Conservation (phyloP, 2,888 invertebrate genomes). For the Nezara viridula region DNA sequence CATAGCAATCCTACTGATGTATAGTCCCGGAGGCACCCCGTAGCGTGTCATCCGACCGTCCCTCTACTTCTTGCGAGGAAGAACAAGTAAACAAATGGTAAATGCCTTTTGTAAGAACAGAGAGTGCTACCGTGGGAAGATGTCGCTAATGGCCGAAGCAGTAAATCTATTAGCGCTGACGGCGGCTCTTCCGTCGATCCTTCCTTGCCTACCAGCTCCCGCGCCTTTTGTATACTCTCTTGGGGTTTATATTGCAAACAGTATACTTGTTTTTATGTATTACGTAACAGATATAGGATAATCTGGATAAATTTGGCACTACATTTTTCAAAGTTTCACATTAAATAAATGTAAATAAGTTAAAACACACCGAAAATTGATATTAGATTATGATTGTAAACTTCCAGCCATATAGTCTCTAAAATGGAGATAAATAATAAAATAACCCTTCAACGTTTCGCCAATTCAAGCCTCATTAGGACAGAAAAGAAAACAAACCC, state of each 20-base stretch:
- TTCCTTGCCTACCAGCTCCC: background rate
- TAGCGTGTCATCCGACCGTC: background rate
- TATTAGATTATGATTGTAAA: no score
- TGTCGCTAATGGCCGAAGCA: background rate
- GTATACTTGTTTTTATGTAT: background rate
- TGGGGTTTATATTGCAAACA: background rate
- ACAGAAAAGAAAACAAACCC: no score
- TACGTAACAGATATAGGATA: no score
- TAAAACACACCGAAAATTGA: no score
- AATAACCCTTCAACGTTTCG: no score
- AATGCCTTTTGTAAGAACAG: background rate
- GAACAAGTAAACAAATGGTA: slow-evolving; percentile 38
- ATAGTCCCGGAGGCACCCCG: background rate
- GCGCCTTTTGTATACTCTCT: background rate
- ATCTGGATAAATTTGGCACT: no score
- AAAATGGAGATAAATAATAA: no score
- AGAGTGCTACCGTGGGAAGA: background rate
- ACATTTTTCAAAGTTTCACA: no score
- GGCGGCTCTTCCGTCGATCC: background rate
- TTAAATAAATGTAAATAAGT: no score
- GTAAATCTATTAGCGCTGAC: background rate
- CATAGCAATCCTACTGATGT: background rate
- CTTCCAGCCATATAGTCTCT: no score
- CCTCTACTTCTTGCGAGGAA: background rate
- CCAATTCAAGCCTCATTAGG: no score